Percentiles rank a stretch among this genome's conserved stretches.
Evolutionary conservation across 2,113 vertebrate genomes (phyloP).

Genomic region (Andinoacara biseriatus): DNA sequence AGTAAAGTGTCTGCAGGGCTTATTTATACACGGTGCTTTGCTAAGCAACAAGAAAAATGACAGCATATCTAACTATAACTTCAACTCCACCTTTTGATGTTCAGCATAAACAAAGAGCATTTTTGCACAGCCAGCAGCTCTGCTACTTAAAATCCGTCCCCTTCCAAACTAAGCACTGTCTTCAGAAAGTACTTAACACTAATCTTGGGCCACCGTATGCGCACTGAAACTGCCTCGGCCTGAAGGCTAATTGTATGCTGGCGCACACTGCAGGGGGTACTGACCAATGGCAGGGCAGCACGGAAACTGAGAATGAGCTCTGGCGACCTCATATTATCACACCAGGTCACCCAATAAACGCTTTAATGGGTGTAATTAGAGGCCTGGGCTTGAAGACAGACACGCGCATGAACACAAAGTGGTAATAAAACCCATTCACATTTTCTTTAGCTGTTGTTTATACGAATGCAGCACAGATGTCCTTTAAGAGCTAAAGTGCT

Average conservation of each 20-base stretch:
- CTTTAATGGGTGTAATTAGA: background rate
- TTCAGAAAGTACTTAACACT: slow-evolving; percentile 49
- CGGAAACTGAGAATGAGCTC: slow-evolving; percentile 18
- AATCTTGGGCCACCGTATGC: slow-evolving; percentile 63
- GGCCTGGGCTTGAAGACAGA: background rate
- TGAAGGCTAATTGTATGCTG: slow-evolving; percentile 42
- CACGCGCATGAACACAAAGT: background rate
- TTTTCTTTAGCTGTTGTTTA: background rate
- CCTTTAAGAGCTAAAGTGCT: background rate
- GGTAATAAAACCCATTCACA: slow-evolving; percentile 1
- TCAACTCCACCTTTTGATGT: background rate
- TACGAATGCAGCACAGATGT: background rate
- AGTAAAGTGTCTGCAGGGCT: no score
- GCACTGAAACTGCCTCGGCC: slow-evolving; percentile 22
- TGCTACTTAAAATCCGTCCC: background rate
- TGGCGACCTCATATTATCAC: slow-evolving; percentile 39
- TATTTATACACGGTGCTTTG: background rate
- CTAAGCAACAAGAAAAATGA: background rate
- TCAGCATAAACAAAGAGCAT: background rate
- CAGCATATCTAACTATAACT: background rate
- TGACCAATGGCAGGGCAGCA: slow-evolving; percentile 33
- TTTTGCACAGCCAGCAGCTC: slow-evolving; percentile 5
- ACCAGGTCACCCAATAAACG: slow-evolving; percentile 8
- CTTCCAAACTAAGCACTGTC: background rate
- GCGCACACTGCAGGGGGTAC: background rate